Evolutionary conservation across 2,113 vertebrate species (phyloP).

Genomic region (Vireo altiloquus): DNA sequence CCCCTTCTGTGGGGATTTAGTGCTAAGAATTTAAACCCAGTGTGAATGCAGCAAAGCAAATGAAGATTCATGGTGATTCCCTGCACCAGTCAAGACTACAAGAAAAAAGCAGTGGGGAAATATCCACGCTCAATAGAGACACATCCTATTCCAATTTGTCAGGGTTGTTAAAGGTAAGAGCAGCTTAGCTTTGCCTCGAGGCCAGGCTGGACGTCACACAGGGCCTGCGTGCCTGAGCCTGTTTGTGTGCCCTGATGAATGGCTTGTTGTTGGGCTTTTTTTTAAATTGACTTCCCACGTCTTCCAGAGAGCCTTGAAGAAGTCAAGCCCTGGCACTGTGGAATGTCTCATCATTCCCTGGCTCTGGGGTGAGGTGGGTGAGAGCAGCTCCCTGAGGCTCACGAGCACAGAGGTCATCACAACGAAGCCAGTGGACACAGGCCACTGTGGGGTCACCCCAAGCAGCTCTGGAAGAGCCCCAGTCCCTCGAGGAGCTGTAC

Average conservation of each 20-base stretch:
- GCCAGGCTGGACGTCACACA: not conserved
- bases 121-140: not conserved
- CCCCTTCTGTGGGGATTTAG: not conserved
- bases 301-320: not conserved
- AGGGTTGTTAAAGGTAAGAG: not conserved
- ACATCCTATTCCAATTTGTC: not conserved
- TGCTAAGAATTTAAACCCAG: not conserved
- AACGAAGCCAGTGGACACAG: rapidly evolving
- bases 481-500: not conserved
- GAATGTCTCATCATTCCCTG: rapidly evolving
- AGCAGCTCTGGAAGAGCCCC: not conserved
- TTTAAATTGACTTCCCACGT: not conserved
- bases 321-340: rapidly evolving
- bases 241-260: not conserved
- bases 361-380: not conserved
- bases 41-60: not conserved
- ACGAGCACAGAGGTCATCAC: rapidly evolving
- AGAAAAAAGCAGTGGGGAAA: not conserved
- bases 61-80: not conserved
- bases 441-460: rapidly evolving
- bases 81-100: not conserved
- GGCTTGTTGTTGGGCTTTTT: not conserved
- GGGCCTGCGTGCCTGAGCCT: not conserved
- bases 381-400: not conserved
- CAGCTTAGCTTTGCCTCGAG: not conserved